Conservation (phyloP, 2,888 invertebrate genomes). For the Heliconius ismenius region DNA sequence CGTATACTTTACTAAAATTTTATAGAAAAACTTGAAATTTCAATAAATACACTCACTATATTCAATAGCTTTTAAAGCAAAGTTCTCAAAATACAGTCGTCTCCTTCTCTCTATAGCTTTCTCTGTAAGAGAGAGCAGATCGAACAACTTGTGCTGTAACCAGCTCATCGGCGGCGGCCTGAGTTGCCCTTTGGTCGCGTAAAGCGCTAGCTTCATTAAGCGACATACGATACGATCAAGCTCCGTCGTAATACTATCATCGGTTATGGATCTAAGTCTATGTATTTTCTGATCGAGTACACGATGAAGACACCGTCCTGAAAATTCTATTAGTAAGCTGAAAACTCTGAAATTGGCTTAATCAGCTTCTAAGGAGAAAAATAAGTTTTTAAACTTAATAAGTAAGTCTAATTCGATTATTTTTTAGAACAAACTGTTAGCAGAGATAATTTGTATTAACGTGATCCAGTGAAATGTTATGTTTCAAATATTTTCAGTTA, state of each 20-base stretch:
- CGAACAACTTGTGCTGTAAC: conserved; percentile 71
- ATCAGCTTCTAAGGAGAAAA: no score
- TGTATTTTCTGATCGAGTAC: conserved; percentile 68
- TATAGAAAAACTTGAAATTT: background rate
- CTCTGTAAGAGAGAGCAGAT: conserved; percentile 68
- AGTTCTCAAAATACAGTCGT: conserved; percentile 54
- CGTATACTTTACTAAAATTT: background rate
- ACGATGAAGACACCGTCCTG: conserved; percentile 63
- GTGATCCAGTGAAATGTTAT: no score
- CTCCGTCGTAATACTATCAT: conserved; percentile 67
- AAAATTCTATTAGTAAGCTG: conserved; percentile 7
- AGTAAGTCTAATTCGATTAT: no score
- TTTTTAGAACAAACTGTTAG: no score
- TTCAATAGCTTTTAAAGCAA: conserved; percentile 53
- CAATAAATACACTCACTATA: conserved; percentile 38
- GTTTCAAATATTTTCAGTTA: no score
- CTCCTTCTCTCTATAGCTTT: conserved; percentile 65
- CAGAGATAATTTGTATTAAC: no score
- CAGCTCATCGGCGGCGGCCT: conserved; percentile 61
- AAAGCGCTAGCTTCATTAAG: conserved; percentile 67
- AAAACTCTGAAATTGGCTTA: background rate
- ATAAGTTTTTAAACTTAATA: no score
- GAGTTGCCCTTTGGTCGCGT: conserved; percentile 52
- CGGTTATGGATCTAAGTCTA: conserved; percentile 60
- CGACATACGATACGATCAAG: conserved; percentile 66